Percentiles rank a stretch among this genome's conserved stretches.
These are phyloP conservation scores for Epinotia nisella DNA, from an alignment of 2,888 invertebrate species.

Conservation along the genomic window DNA sequence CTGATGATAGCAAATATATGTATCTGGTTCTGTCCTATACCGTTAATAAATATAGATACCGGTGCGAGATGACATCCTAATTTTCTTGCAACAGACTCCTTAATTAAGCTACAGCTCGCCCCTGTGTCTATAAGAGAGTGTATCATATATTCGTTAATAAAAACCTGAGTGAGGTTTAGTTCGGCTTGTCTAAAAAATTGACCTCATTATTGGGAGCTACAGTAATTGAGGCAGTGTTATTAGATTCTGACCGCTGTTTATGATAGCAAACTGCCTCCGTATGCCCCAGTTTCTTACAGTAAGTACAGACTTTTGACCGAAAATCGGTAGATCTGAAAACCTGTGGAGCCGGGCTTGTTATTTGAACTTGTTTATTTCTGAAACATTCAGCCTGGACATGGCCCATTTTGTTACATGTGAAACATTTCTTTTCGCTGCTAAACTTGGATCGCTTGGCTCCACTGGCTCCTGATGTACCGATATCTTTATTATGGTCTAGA, in stretches of 20 bases:
- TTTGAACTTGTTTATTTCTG: no score
- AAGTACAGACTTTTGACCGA: constrained; percentile 34
- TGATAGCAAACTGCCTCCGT: constrained; percentile 10
- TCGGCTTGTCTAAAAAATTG: constrained; percentile 35
- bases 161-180: constrained; percentile 42
- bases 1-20: constrained; percentile 43
- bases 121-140: constrained; percentile 48
- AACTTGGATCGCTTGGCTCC: not conserved
- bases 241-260: no score
- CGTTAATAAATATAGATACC: constrained; percentile 25
- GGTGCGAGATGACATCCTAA: constrained; percentile 40
- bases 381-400: not conserved
- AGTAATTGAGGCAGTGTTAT: not conserved
- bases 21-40: constrained; percentile 44
- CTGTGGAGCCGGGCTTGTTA: no score
- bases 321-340: no score
- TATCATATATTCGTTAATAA: constrained; percentile 35
- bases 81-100: constrained; percentile 44
- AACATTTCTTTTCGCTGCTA: not conserved
- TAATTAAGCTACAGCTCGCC: constrained; percentile 48
- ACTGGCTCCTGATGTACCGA: not conserved
- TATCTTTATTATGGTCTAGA: not conserved
- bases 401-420: not conserved
- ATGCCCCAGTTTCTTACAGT: constrained; percentile 38
- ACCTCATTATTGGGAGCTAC: not conserved